These are phyloP conservation scores for Choloepus didactylus DNA, from an alignment of 2,797 vertebrate genomes.

Conservation along the genomic window DNA sequence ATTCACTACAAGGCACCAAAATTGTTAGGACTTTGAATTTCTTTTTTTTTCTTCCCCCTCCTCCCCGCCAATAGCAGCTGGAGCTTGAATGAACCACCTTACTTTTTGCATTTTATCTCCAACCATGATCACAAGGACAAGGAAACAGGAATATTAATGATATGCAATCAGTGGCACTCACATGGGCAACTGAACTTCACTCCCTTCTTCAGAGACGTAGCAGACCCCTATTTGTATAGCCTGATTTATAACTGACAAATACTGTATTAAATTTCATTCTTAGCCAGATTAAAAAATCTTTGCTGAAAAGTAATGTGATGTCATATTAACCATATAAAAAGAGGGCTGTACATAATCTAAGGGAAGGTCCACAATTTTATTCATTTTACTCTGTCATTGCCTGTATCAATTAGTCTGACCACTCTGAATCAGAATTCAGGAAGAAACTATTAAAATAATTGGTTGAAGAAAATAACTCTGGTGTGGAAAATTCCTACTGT, in stretches of 20 bases:
- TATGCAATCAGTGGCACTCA: background rate
- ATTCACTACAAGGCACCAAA: background rate
- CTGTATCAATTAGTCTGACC: background rate
- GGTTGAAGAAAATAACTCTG: slow-evolving; percentile 39
- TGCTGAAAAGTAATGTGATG: background rate
- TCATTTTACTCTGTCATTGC: background rate
- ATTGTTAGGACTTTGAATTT: background rate
- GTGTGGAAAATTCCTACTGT: slow-evolving; percentile 10
- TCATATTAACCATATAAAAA: background rate
- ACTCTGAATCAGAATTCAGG: slow-evolving; percentile 24
- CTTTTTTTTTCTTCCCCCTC: background rate
- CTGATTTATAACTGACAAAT: background rate
- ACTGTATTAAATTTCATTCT: background rate
- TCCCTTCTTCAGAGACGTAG: background rate
- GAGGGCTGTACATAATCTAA: background rate
- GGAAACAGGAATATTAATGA: background rate
- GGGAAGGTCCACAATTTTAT: background rate
- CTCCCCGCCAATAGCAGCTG: background rate
- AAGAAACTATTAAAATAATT: slow-evolving; percentile 30
- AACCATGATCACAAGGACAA: background rate
- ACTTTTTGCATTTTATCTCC: background rate
- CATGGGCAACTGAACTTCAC: background rate
- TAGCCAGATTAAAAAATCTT: background rate
- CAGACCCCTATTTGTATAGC: background rate
- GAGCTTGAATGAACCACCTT: background rate